These are phyloP conservation scores for Petrocephalus schoutedeni DNA, from an alignment of 2,797 vertebrate species.

Conservation along the genomic window DNA sequence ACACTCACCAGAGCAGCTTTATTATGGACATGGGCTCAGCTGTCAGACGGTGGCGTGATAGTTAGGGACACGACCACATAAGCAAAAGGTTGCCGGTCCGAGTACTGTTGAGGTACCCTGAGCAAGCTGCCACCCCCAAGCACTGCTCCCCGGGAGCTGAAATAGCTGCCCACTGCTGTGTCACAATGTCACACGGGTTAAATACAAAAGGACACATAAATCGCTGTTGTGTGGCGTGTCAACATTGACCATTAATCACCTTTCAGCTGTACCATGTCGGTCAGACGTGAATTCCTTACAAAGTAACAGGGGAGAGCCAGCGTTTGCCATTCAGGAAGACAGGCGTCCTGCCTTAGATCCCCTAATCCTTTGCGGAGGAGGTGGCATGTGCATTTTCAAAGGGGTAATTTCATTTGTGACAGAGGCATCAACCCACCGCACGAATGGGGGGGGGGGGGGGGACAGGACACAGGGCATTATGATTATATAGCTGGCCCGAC, in stretches of 20 bases:
- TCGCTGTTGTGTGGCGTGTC: no score
- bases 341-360: neutral
- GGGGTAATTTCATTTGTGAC: neutral
- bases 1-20: neutral
- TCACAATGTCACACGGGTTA: no score
- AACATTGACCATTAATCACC: no score
- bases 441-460: neutral
- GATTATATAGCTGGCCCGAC: neutral
- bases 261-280: neutral
- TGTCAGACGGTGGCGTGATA: no score
- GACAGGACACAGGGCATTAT: neutral
- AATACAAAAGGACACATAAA: no score
- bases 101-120: no score
- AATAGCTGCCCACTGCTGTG: no score
- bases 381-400: neutral
- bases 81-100: no score
- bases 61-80: no score
- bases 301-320: neutral
- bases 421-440: neutral
- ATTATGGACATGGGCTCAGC: neutral
- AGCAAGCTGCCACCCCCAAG: no score
- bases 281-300: neutral
- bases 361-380: neutral
- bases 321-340: neutral
- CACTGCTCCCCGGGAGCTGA: no score